phyloP scores from a whole-genome alignment of 2,113 vertebrate genomes.

The Bolborhynchus lineola region DNA sequence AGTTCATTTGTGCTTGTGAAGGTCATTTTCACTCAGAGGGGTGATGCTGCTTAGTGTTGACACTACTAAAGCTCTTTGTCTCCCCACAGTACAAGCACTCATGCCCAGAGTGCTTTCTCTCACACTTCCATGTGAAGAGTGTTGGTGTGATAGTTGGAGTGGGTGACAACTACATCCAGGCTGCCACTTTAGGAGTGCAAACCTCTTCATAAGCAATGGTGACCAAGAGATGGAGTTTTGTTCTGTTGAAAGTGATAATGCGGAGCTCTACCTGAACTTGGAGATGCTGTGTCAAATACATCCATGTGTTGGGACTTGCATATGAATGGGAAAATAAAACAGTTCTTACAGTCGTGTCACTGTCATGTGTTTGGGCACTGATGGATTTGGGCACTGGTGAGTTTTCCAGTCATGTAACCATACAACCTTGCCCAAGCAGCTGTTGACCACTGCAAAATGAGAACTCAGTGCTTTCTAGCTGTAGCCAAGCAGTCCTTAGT shows the following conservation, averaged over 20 bases:
- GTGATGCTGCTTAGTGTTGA: neutral
- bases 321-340: slow-evolving; percentile 27
- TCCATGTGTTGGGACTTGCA: neutral
- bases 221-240: neutral
- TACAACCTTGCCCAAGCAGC: neutral
- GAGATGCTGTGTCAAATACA: neutral
- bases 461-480: fast-evolving
- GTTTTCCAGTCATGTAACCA: neutral
- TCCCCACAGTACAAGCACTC: neutral
- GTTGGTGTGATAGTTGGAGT: neutral
- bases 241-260: neutral
- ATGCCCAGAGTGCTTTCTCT: neutral
- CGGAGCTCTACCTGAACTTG: neutral
- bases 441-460: neutral
- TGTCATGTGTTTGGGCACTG: neutral
- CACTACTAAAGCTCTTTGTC: neutral
- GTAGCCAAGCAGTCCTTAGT: neutral
- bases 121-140: fast-evolving
- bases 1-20: neutral
- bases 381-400: neutral
- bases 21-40: neutral
- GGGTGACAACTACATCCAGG: neutral
- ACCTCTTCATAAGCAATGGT: neutral
- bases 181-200: neutral
- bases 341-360: neutral